phyloP scores from a whole-genome alignment of 2,888 invertebrate genomes.

The Theodoxus fluviatilis region DNA sequence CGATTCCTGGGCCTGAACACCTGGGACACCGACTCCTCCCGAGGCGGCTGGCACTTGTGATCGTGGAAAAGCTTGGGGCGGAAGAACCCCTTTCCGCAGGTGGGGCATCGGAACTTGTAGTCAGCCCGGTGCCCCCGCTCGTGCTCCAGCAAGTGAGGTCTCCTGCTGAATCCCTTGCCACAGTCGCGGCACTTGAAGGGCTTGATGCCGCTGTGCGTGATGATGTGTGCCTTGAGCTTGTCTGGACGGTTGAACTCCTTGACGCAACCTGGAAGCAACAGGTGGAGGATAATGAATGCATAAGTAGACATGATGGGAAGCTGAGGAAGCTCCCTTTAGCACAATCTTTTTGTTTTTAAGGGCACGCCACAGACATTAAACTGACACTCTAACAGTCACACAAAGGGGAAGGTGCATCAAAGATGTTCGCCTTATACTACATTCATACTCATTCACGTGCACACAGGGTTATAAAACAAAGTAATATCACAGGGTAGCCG shows the following conservation, averaged over 20 bases:
- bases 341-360: too few species aligned
- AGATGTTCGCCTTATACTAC: too few species aligned
- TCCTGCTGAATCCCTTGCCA: slow-evolving; percentile 61
- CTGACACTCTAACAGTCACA: too few species aligned
- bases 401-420: too few species aligned
- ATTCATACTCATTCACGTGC: too few species aligned
- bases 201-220: slow-evolving; percentile 70
- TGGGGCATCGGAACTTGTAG: slow-evolving; percentile 54
- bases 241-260: slow-evolving; percentile 74
- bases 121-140: slow-evolving; percentile 58
- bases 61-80: slow-evolving; percentile 54
- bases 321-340: too few species aligned
- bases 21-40: slow-evolving; percentile 39
- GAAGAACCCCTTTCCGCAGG: slow-evolving; percentile 58
- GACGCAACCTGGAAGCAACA: slow-evolving; percentile 68
- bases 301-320: too few species aligned
- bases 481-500: too few species aligned
- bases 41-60: slow-evolving; percentile 54
- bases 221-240: slow-evolving; percentile 72
- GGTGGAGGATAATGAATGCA: too few species aligned
- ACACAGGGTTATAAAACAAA: too few species aligned
- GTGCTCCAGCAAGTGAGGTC: slow-evolving; percentile 63
- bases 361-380: too few species aligned
- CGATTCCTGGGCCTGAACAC: slow-evolving; percentile 45
- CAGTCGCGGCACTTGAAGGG: slow-evolving; percentile 64